A percentile compares a stretch with the other conserved stretches of the same genome.
Evolutionary conservation across 2,888 invertebrate genomes (phyloP).

Genomic region (Mesorhabditis spiculigera): DNA sequence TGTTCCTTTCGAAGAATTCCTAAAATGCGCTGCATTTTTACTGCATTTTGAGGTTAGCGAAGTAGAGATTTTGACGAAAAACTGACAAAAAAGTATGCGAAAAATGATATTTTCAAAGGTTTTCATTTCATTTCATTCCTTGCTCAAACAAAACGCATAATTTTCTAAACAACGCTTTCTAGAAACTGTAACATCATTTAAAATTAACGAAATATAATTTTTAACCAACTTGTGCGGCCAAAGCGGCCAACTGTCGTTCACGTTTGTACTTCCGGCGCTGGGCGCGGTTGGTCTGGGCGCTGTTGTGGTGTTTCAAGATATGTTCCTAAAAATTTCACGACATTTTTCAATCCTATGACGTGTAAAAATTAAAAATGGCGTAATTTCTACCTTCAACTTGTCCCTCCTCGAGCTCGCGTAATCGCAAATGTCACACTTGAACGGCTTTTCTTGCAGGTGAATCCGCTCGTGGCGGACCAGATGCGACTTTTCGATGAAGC

Average conservation of each 20-base stretch:
- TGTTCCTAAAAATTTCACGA: slow-evolving; percentile 59
- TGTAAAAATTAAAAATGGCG: slow-evolving; percentile 35
- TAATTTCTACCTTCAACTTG: slow-evolving; percentile 64
- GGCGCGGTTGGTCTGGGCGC: slow-evolving; percentile 66
- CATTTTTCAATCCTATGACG: too few relatives aligned
- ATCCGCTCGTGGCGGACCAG: slow-evolving; percentile 70
- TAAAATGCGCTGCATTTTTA: neutral
- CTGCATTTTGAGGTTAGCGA: neutral
- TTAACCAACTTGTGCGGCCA: slow-evolving; percentile 23
- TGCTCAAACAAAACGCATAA: slow-evolving; percentile 8
- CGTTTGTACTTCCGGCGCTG: slow-evolving; percentile 71
- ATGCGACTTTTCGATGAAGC: slow-evolving; percentile 71
- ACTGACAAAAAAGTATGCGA: neutral
- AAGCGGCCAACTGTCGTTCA: slow-evolving; percentile 46
- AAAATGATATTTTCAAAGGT: slow-evolving; percentile 4
- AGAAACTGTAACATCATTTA: too few relatives aligned
- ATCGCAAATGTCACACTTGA: slow-evolving; percentile 69
- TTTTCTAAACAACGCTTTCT: slow-evolving; percentile 17
- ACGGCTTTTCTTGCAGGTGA: slow-evolving; percentile 68
- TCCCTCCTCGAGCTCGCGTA: slow-evolving; percentile 70
- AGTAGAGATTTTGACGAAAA: too few relatives aligned
- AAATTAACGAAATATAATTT: neutral
- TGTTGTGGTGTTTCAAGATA: slow-evolving; percentile 61
- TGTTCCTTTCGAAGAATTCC: neutral
- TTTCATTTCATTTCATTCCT: slow-evolving; percentile 59